phyloP scores from a whole-genome alignment of 2,797 vertebrate species.

The Semotilus atromaculatus region DNA sequence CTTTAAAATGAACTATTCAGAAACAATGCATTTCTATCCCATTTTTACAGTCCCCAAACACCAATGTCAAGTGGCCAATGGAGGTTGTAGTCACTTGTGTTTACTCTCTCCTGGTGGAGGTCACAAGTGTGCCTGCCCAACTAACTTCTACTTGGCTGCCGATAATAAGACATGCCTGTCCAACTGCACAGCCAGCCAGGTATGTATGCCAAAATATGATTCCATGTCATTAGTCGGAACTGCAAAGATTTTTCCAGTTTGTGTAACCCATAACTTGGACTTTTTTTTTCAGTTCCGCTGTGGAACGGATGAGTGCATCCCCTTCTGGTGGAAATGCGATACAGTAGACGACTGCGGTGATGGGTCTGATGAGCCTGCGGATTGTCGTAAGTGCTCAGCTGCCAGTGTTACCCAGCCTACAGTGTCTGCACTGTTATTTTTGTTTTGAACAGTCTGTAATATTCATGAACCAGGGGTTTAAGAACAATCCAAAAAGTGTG shows the following conservation, averaged over 20 bases:
- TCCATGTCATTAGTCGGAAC: constrained; percentile 15
- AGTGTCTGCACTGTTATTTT: neutral
- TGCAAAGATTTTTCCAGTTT: constrained; percentile 21
- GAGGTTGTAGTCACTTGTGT: constrained; percentile 97
- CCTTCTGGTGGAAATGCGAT: constrained; percentile 99
- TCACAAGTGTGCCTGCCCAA: constrained; percentile 94
- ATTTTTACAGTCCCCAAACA: constrained; percentile 87
- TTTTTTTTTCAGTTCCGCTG: constrained; percentile 87
- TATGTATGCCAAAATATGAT: constrained; percentile 64
- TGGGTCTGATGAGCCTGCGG: constrained; percentile 93
- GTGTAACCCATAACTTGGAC: constrained; percentile 2
- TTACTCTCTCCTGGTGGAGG: constrained; percentile 88
- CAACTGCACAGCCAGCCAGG: constrained; percentile 98
- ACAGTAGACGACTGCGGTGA: constrained; percentile 98
- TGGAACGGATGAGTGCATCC: constrained; percentile 97
- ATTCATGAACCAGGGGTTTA: neutral
- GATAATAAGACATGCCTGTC: constrained; percentile 96
- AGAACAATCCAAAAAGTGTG: neutral
- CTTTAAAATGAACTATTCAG: neutral
- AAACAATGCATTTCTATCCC: constrained; percentile 4
- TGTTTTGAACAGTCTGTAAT: neutral
- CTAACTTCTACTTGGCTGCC: constrained; percentile 95
- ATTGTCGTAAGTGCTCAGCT: constrained; percentile 88
- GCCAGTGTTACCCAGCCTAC: neutral
- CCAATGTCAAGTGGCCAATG: constrained; percentile 91